These are phyloP conservation scores for Cyrtonyx montezumae DNA, from an alignment of 2,113 vertebrate genomes.

Conservation along the genomic window DNA sequence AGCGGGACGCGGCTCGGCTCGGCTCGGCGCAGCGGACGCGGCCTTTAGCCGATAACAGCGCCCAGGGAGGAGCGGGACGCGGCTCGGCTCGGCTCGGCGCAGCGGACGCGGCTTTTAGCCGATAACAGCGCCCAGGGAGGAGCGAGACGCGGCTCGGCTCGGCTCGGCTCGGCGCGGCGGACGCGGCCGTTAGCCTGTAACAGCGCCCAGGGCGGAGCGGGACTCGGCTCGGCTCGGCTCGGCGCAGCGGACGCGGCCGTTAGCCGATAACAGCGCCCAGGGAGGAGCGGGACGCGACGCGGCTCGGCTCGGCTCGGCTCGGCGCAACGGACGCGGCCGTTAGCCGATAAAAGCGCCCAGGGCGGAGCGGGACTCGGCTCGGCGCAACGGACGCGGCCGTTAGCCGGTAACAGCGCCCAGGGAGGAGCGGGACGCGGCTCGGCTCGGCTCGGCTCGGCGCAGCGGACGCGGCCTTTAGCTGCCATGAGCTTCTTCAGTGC, in stretches of 20 bases:
- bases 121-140: not conserved
- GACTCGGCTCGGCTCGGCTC: too few species aligned
- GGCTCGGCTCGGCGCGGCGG: not conserved
- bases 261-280: not conserved
- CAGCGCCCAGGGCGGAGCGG: not conserved
- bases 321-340: not conserved
- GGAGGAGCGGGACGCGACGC: not conserved
- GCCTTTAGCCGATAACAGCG: not conserved
- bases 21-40: not conserved
- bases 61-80: not conserved
- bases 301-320: too few species aligned
- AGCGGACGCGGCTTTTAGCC: not conserved
- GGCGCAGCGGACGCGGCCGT: not conserved
- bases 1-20: not conserved
- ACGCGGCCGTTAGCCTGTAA: not conserved
- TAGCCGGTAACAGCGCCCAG: not conserved
- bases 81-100: not conserved
- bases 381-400: not conserved
- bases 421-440: not conserved
- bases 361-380: not conserved
- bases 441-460: too few species aligned
- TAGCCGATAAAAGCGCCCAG: not conserved
- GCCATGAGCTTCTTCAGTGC: slow-evolving; percentile 77
- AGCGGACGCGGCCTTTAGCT: not conserved
- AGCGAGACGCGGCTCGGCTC: too few species aligned